Base-by-base conservation (phyloP, 30 jellyfish, hydroid and myxozoan genomes). In the Chironex yamaguchii region DNA sequence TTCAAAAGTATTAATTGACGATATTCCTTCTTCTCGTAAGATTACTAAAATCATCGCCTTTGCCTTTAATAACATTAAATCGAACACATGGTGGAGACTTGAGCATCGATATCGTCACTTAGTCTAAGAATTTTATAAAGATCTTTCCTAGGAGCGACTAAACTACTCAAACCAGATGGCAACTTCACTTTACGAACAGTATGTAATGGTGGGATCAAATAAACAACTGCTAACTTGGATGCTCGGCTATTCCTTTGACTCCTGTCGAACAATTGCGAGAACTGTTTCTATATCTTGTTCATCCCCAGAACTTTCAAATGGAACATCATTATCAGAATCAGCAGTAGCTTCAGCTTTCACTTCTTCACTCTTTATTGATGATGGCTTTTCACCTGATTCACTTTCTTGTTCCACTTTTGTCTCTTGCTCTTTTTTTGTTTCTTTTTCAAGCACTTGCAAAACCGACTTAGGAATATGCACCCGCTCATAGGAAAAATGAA, bases 381-480 rank as follows among this genome's bases (percentile, higher is more conserved):
- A 24, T 23, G 48, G 62, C 69, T 82, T 80, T 31, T 84, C 88
- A 20, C 13, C 68, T 14, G 74, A 81, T 0, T 30, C 79, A 1
- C 42, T 52, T 14, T 49, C 83, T 14, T 64, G 80, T 17, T 63
- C 86, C 48, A 76, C 52, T 66, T 86, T 86, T n/a, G 77, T 17
- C 17, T 42, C 58, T 6, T 9, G 9, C 9, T 42, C 68, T 29
- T 82, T 62, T 28, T 74, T 53, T 42, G 86, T 91, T 27, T 89
- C 96, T 30, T 85, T 89, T n/a, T 95, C 99, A 53, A 95, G 84
- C 29, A 95, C 67, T 35, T 91, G 96, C 68, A 84, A 86, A 1
- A 95, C 95, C 0, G 97, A 85, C 53, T 89, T 89, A 20, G 99
- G 96, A 42, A 95, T 82, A 34, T 95, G 99, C 4, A 97, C 96